Evolutionary conservation across 2,797 vertebrate species (phyloP).

Genomic region (Cyprinella venusta): DNA sequence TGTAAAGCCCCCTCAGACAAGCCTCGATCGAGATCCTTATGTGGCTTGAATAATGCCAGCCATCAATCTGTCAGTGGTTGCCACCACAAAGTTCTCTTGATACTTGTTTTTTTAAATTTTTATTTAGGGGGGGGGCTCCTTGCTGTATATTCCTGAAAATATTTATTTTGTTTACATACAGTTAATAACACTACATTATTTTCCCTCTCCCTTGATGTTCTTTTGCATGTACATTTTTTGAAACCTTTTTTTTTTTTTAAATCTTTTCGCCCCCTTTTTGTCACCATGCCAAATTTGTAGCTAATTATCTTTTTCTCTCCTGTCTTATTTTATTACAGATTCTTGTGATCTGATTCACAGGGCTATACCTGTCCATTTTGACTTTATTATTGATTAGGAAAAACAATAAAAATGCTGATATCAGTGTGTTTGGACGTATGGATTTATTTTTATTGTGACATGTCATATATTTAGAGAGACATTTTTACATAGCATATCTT

Average conservation of each 20-base stretch:
- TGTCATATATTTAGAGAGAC: background rate
- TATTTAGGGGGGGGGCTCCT: constrained; percentile 51
- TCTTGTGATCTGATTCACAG: constrained; percentile 72
- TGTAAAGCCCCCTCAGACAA: background rate
- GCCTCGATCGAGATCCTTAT: constrained; percentile 18
- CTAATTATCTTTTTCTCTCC: constrained; percentile 65
- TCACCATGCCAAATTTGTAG: constrained; percentile 75
- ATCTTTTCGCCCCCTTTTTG: constrained; percentile 38
- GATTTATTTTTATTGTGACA: constrained; percentile 1
- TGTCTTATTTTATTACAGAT: constrained; percentile 72
- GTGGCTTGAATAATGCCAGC: constrained; percentile 43
- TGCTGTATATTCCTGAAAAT: constrained; percentile 57
- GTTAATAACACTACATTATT: constrained; percentile 76
- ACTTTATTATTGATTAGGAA: constrained; percentile 79
- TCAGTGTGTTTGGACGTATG: constrained; percentile 35
- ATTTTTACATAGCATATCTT: background rate
- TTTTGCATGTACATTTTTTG: constrained; percentile 38
- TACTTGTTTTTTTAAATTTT: background rate
- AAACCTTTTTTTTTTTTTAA: background rate
- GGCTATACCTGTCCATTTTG: constrained; percentile 75
- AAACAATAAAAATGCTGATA: constrained; percentile 71
- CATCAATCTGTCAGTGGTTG: constrained; percentile 48
- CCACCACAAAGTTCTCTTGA: constrained; percentile 47
- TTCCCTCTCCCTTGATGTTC: constrained; percentile 55
- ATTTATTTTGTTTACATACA: constrained; percentile 78